Percentiles rank a stretch among this genome's conserved stretches.
Conservation (phyloP, 2,113 vertebrate species). For the Desmodus rotundus region DNA sequence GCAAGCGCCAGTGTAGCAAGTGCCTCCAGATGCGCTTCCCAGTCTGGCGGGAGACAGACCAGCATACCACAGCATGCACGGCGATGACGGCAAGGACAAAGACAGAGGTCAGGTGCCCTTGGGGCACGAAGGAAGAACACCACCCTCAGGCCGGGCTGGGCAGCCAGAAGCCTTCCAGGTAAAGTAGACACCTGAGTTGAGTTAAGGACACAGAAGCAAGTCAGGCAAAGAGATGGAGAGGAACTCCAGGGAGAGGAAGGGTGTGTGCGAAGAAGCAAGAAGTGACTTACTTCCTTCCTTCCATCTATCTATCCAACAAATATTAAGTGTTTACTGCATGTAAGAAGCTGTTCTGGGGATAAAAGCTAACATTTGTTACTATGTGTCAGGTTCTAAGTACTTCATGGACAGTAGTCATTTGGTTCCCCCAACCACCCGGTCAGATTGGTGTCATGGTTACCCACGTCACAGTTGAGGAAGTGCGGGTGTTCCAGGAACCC, state of each 20-base stretch:
- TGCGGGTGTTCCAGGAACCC: neutral
- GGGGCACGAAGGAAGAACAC: neutral
- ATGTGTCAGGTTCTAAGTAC: neutral
- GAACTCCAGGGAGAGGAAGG: neutral
- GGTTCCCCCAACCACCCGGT: neutral
- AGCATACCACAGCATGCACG: neutral
- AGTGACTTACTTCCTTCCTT: neutral
- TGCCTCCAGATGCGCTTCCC: rapidly evolving
- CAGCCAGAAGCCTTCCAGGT: neutral
- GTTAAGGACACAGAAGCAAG: neutral
- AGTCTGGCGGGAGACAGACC: neutral
- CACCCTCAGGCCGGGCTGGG: neutral
- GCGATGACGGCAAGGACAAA: neutral
- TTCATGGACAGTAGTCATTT: neutral
- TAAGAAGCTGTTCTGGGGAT: neutral
- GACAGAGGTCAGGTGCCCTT: neutral
- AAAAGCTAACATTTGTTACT: neutral
- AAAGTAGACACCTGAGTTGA: neutral
- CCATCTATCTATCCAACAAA: neutral
- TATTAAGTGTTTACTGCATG: neutral
- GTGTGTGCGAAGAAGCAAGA: neutral
- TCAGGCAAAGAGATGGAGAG: neutral
- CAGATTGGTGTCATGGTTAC: neutral
- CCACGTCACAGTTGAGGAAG: neutral
- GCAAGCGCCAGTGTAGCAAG: rapidly evolving